phyloP scores from a whole-genome alignment of 2,797 vertebrate genomes.

The Telmatherina bonti region DNA sequence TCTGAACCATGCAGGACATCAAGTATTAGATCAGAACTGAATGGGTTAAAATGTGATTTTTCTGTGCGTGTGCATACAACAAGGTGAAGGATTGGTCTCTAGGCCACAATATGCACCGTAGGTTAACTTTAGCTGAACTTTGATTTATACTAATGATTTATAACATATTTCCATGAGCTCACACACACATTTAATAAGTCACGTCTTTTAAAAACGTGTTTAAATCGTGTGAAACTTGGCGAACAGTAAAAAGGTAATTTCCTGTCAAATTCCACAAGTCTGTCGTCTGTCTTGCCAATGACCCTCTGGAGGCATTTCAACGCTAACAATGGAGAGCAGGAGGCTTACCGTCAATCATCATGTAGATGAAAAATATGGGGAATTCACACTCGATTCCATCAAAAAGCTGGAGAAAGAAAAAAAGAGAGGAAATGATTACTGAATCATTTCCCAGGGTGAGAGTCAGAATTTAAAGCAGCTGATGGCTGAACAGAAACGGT shows the following conservation, averaged over 20 bases:
- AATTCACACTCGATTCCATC: conserved; percentile 99
- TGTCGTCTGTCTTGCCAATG: conserved; percentile 44
- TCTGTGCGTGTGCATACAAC: not conserved
- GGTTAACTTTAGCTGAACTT: not conserved
- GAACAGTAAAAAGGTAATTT: conserved; percentile 40
- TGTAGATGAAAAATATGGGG: conserved; percentile 97
- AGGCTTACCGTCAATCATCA: conserved; percentile 98
- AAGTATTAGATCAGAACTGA: not conserved
- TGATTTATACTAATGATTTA: not conserved
- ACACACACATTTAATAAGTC: conserved; percentile 11
- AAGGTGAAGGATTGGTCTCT: not conserved
- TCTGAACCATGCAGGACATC: not conserved
- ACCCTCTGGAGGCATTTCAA: conserved; percentile 43
- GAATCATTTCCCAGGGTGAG: conserved; percentile 39
- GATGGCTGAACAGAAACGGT: conserved; percentile 42
- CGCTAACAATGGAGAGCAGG: conserved; percentile 29
- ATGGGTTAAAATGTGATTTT: too few relatives aligned
- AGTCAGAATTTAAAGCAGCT: conserved; percentile 34
- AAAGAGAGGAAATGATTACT: conserved; percentile 54
- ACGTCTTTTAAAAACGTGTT: conserved; percentile 21
- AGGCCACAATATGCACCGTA: not conserved
- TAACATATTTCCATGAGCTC: conserved; percentile 21
- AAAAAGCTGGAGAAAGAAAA: conserved; percentile 89
- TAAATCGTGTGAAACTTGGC: conserved; percentile 31
- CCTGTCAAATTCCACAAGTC: conserved; percentile 35